Conservation (phyloP, 1,140 invertebrate species). For the Parasteatoda tepidariorum region DNA sequence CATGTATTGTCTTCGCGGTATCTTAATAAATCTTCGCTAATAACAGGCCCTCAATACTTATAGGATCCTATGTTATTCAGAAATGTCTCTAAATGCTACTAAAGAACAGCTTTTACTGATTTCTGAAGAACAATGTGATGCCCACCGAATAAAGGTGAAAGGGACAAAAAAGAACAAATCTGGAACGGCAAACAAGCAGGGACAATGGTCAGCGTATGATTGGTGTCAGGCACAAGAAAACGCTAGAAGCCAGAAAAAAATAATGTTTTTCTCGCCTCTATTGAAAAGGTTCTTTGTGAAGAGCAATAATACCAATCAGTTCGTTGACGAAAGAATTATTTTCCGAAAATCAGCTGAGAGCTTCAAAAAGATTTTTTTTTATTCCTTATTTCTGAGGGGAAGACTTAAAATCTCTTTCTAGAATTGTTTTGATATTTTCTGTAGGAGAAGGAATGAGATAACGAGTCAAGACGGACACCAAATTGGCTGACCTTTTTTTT, state of each 20-base stretch:
- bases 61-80: too few relatives aligned
- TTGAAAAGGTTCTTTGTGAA: slow-evolving; percentile 44
- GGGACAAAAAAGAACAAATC: slow-evolving; percentile 4
- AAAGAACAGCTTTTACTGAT: not conserved
- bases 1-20: too few relatives aligned
- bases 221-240: slow-evolving; percentile 45
- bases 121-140: slow-evolving; percentile 24
- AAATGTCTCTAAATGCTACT: too few relatives aligned
- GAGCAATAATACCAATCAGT: slow-evolving; percentile 56
- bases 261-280: not conserved
- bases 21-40: too few relatives aligned
- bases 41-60: too few relatives aligned
- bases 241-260: slow-evolving; percentile 15
- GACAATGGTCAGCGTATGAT: slow-evolving; percentile 43
- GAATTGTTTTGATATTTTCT: not conserved
- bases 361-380: slow-evolving; percentile 12
- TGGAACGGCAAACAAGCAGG: slow-evolving; percentile 18
- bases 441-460: not conserved
- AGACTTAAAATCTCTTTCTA: slow-evolving; percentile 7
- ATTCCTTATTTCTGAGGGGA: slow-evolving; percentile 19
- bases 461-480: slow-evolving; percentile 9
- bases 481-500: slow-evolving; percentile 31
- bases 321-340: slow-evolving; percentile 22
- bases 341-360: slow-evolving; percentile 40
- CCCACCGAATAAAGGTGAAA: not conserved